Base-by-base conservation (phyloP, 2,888 invertebrate species). In the Aleiodes alternator region DNA sequence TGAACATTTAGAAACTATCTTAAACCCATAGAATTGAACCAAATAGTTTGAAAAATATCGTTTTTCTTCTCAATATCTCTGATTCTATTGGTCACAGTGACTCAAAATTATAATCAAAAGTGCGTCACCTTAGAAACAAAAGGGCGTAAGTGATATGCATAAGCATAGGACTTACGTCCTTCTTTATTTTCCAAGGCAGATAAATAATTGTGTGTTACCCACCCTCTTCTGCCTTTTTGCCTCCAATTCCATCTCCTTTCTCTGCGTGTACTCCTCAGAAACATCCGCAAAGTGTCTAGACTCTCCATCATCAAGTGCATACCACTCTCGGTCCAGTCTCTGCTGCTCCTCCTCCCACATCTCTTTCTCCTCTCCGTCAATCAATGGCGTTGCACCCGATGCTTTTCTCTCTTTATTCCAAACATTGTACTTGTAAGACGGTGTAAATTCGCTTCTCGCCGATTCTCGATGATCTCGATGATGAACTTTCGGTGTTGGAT, bases 261-360 rank as follows among this genome's bases (percentile, higher is more conserved):
- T 96, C 76, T 95, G 94, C 0, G 97, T 95, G 88, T 98, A 99
- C 75, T 98, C 98, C 8, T 96, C 95, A 79, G 96, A 96, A 0
- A 96, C 94, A 77, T 94, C 94, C 0, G 95, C 93, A 89, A 99
- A 99, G 0, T 98, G 98, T 89, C 97, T 97, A 77, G 96, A 94
- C 84, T 97, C 97, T 80, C 97, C 97, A 76, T 98, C 98, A 82
- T 97, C 98, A 91, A 98, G 94, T 79, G 95, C 95, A 88, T 99
- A 98, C 99, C 99, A 99, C 84, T 98, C 98, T 72, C 99, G 91
- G 88, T 99, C 53, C 68, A 76, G 84, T 84, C 86, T 83, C 82
- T 94, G 94, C 87, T 98, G 96, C 78, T 98, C 97, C 84, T 96
- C 96, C 87, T 97, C 96, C 97, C 97, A 98, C 66, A 95, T 91